Conservation (phyloP, 2,113 vertebrate genomes). For the Melanerpes aurifrons region DNA sequence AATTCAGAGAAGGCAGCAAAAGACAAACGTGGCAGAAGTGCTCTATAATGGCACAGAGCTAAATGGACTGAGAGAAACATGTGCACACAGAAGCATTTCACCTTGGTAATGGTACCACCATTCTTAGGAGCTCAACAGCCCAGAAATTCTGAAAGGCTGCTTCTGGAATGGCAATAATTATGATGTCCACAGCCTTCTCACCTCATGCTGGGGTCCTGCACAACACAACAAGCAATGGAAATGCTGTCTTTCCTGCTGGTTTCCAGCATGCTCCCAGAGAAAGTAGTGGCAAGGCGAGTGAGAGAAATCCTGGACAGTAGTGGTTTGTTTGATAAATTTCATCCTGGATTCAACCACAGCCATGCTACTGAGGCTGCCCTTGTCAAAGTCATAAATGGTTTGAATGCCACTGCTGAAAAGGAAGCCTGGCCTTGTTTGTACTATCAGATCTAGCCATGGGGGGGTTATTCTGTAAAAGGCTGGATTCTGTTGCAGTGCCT, state of each 20-base stretch:
- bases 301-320: slow-evolving; percentile 54
- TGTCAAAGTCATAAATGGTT: slow-evolving; percentile 64
- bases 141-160: slow-evolving; percentile 41
- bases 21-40: slow-evolving; percentile 12
- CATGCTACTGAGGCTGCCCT: slow-evolving; percentile 58
- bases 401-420: slow-evolving; percentile 59
- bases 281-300: slow-evolving; percentile 24
- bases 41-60: not conserved
- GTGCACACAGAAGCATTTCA: not conserved
- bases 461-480: slow-evolving; percentile 56
- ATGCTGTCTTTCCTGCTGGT: slow-evolving; percentile 42
- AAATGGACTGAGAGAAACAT: not conserved
- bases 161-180: slow-evolving; percentile 53
- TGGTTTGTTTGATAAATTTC: slow-evolving; percentile 61
- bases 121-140: slow-evolving; percentile 24
- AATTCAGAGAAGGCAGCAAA: slow-evolving; percentile 34
- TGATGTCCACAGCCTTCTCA: slow-evolving; percentile 1
- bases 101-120: slow-evolving; percentile 7
- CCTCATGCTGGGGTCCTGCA: slow-evolving; percentile 13
- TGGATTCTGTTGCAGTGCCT: slow-evolving; percentile 68
- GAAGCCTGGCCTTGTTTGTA: slow-evolving; percentile 72
- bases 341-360: slow-evolving; percentile 36
- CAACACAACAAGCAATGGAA: slow-evolving; percentile 25
- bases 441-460: slow-evolving; percentile 66
- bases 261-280: slow-evolving; percentile 53